Conservation (phyloP, 2,113 vertebrate genomes). For the Pogonocichla stellata region DNA sequence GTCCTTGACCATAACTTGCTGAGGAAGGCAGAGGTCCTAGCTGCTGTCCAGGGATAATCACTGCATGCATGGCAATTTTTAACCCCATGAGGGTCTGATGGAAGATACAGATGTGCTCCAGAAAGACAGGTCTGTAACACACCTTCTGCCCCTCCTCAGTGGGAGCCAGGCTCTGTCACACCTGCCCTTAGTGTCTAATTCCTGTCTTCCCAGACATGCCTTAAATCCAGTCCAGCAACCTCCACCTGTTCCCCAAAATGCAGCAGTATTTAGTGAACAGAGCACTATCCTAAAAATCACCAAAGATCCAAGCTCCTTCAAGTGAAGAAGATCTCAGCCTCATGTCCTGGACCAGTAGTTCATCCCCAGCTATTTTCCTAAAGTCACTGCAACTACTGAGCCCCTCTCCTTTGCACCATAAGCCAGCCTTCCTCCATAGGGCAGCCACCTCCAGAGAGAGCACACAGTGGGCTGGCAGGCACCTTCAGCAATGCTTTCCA, state of each 20-base stretch:
- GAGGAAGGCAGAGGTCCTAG: background rate
- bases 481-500: background rate
- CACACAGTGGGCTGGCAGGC: background rate
- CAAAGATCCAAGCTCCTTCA: background rate
- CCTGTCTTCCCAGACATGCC: background rate
- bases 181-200: background rate
- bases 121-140: background rate
- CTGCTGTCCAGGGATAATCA: background rate
- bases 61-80: background rate
- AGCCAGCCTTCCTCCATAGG: background rate
- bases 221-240: background rate
- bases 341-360: rapidly evolving
- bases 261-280: background rate
- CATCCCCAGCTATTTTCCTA: background rate
- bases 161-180: background rate
- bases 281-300: background rate
- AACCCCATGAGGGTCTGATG: background rate
- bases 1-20: background rate
- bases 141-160: background rate
- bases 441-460: background rate
- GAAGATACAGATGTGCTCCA: background rate
- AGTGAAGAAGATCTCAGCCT: background rate
- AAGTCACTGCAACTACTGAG: background rate
- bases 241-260: background rate
- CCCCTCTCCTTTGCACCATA: background rate